Conservation (phyloP, 2,113 vertebrate genomes). For the Sminthopsis crassicaudata region DNA sequence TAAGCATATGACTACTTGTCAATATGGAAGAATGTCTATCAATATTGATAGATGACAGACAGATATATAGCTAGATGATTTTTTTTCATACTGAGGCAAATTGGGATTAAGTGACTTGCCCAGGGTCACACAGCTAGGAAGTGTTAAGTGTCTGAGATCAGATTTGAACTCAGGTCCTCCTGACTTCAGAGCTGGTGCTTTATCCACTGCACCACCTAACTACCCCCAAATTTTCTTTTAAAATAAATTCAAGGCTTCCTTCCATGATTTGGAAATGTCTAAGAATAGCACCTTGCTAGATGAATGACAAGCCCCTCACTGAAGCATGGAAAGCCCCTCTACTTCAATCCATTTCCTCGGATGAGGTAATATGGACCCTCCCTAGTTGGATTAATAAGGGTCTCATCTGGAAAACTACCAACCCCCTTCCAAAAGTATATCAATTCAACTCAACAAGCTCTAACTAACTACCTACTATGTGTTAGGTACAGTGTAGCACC, state of each 20-base stretch:
- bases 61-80: too few relatives aligned
- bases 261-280: background rate
- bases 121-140: too few relatives aligned
- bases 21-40: too few relatives aligned
- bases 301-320: background rate
- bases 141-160: too few relatives aligned
- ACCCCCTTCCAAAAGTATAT: background rate
- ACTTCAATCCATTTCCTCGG: background rate
- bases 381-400: background rate
- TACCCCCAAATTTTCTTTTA: too few relatives aligned
- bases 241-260: background rate
- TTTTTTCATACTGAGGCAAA: too few relatives aligned
- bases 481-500: background rate
- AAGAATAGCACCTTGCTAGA: background rate
- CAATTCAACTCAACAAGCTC: background rate
- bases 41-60: too few relatives aligned
- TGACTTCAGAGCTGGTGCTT: too few relatives aligned
- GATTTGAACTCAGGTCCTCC: too few relatives aligned
- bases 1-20: too few relatives aligned
- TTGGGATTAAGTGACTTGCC: too few relatives aligned
- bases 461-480: background rate
- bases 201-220: too few relatives aligned
- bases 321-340: background rate
- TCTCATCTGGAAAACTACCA: background rate
- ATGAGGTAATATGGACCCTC: background rate